Percentiles rank a stretch among this genome's conserved stretches.
These are phyloP conservation scores for Lysandra bellargus DNA, from an alignment of 2,888 invertebrate species.

Conservation along the genomic window DNA sequence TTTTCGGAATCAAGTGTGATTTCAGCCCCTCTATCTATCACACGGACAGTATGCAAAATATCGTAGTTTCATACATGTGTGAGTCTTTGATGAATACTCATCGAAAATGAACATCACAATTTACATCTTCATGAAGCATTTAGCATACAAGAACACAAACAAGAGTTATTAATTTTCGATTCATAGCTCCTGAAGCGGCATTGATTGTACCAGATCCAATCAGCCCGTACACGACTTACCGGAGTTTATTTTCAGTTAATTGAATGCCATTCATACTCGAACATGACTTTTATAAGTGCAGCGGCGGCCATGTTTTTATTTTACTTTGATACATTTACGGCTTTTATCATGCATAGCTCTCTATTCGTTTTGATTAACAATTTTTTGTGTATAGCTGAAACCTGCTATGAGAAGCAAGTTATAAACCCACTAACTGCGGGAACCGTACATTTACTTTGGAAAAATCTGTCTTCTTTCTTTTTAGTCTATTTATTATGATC, in stretches of 20 bases:
- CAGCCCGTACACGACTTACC: slow-evolving; percentile 37
- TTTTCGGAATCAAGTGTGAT: too few relatives aligned
- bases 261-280: slow-evolving; percentile 31
- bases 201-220: slow-evolving; percentile 50
- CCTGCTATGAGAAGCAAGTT: background rate
- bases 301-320: slow-evolving; percentile 11
- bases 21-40: too few relatives aligned
- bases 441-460: too few relatives aligned
- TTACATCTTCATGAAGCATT: background rate
- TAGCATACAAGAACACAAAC: slow-evolving; percentile 29
- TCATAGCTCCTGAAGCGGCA: slow-evolving; percentile 44
- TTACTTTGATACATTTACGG: background rate
- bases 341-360: background rate
- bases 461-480: too few relatives aligned
- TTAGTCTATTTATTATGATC: too few relatives aligned
- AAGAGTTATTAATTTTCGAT: slow-evolving; percentile 48
- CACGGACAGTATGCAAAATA: too few relatives aligned
- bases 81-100: too few relatives aligned
- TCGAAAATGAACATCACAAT: too few relatives aligned
- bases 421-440: too few relatives aligned
- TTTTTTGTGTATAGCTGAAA: background rate
- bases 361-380: background rate
- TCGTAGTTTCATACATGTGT: background rate
- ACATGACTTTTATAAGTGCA: slow-evolving; percentile 25
- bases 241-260: slow-evolving; percentile 31